Evolutionary conservation across 2,113 vertebrate genomes (phyloP).

Genomic region (Ivindomyrus marchei): DNA sequence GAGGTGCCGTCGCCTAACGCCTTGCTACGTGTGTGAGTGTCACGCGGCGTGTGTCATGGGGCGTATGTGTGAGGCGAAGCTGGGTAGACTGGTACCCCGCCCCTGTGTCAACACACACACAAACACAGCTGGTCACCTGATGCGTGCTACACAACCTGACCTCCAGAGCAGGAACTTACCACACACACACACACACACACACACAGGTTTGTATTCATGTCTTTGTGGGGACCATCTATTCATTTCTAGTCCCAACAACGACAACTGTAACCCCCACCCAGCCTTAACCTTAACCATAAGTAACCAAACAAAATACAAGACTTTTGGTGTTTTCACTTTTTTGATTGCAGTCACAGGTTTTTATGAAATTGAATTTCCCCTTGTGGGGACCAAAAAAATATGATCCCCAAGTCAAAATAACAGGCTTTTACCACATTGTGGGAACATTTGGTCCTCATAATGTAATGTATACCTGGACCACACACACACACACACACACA

Average conservation of each 20-base stretch:
- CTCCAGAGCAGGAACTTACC: conserved; percentile 26
- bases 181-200: conserved; percentile 5
- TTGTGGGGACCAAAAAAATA: too few relatives aligned
- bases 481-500: not conserved
- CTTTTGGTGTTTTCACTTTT: too few relatives aligned
- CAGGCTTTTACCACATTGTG: not conserved
- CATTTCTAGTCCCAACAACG: not conserved
- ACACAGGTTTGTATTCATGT: not conserved
- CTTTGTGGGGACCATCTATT: not conserved
- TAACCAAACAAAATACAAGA: too few relatives aligned
- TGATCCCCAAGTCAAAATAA: not conserved
- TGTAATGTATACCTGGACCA: not conserved
- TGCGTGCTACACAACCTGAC: conserved; percentile 35
- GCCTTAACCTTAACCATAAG: too few relatives aligned
- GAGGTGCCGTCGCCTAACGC: not conserved
- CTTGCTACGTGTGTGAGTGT: not conserved
- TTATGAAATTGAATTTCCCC: too few relatives aligned
- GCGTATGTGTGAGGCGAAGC: not conserved
- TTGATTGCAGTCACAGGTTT: too few relatives aligned
- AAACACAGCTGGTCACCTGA: conserved; percentile 56
- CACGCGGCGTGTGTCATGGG: not conserved
- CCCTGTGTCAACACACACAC: conserved; percentile 29
- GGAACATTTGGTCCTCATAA: not conserved
- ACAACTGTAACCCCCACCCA: not conserved
- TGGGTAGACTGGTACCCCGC: conserved; percentile 18